Base-by-base conservation (phyloP, 2,113 vertebrate genomes). In the Cryptomyrus ogoouensis region DNA sequence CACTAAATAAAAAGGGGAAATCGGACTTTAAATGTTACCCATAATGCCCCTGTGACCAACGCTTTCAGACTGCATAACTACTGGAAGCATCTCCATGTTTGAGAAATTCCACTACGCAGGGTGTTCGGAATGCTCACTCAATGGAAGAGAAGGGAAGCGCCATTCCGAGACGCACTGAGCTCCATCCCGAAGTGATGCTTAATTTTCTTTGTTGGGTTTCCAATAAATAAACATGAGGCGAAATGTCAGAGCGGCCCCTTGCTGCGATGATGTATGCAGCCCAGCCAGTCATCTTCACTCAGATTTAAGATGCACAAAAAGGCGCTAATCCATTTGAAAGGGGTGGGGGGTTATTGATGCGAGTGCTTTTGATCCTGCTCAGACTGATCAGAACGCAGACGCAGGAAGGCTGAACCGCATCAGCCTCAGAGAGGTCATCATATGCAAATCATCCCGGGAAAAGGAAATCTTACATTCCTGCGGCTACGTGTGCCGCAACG, bases 171-270 rank as follows among this genome's bases (percentile, higher is more conserved):
- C 6, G 6, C 46, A 66, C 52, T 0, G 62, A 21, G 24, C 46
- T 62, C 15, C 44, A 24, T 62, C 46, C 46, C 84, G 27, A 92
- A 83, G 92, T 88, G 88, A 70, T 31, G 89, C 88, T 91, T 83
- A 52, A 89, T 92, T 91, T 91, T 88, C 90, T 86, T 91, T 92
- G 89, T 85, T 83, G 89, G 53, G 39, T 90, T 84, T 31, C 89
- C 77, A 90, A 92, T 92, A 93, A 93, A 93, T 92, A 93, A 92
- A 92, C 92, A 93, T 93, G 91, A 93, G 91, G 90, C 84, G 58
- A 89, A 90, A 89, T 91, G 91, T 91, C 89, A 58, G 52, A 31
- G 46, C 83, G 90, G 88, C 58, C 50, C 66, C 89, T 88, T 88
- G 89, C 89, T 58, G 88, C 24, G 86, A 88, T 91, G 91, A 92